Evolutionary conservation across 2,888 invertebrate species (phyloP), one percentile per base, ranked within the genome.

Genomic region (Fragum whitleyi): DNA sequence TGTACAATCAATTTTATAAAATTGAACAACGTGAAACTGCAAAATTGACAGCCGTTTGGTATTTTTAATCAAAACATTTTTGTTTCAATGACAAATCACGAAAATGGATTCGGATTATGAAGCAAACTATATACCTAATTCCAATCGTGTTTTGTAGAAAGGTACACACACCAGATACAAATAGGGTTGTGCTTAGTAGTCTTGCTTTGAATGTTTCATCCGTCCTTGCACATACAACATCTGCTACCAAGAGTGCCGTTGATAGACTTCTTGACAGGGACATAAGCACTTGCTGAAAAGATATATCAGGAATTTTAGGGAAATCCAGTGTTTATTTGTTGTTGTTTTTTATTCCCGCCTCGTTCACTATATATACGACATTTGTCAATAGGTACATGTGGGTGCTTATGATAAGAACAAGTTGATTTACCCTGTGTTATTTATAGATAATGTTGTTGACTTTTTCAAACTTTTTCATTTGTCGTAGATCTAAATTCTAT

Each of bases 101-200:
- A n/a, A n/a, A n/a, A n/a, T n/a, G n/a, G n/a, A n/a, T n/a, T n/a
- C n/a, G n/a, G n/a, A n/a, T n/a, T n/a, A n/a, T n/a, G n/a, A 47
- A 47, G 47, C 14, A 47, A 47, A 19, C 16, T 47, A n/a, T 9
- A 69, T 67, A 87, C 87, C 87, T 73, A 7, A 86, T 74, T 9
- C 88, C 88, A 32, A 87, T 74, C 1, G 81, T 83, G 42, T 71
- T 78, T 62, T 88, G 88, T 11, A 88, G 77, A 28, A 88, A 72
- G 2, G 88, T 86, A 11, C 81, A 79, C 6, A 88, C 3, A 2
- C 88, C 87, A 7, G 83, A 85, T 42, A 88, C 79, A 61, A 88
- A 79, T 61, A 88, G 39, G 0, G 86, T 85, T 1, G 86, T 81
- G 23, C 85, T 78, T 53, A 88, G 77, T 19, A 87, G 74, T 21